These are phyloP conservation scores for Octomys mimax DNA, from an alignment of 2,797 vertebrate genomes.

Conservation along the genomic window DNA sequence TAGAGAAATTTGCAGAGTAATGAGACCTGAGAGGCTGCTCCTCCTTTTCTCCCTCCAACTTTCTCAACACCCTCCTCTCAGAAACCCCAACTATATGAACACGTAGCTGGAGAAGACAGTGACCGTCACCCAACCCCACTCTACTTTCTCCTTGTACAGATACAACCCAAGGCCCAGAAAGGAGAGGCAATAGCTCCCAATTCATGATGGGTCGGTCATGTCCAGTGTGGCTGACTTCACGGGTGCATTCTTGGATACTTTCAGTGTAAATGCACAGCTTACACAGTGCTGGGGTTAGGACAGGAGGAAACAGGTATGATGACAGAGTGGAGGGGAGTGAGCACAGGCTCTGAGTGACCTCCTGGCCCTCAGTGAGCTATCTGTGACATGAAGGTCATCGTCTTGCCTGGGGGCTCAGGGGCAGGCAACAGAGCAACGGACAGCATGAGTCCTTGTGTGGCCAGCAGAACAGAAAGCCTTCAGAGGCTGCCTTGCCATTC, in stretches of 20 bases:
- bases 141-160: neutral
- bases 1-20: neutral
- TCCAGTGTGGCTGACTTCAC: neutral
- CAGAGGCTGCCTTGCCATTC: neutral
- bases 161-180: neutral
- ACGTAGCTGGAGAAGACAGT: neutral
- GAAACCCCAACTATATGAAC: neutral
- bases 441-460: neutral
- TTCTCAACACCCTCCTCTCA: neutral
- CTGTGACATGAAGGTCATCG: neutral
- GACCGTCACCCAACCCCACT: neutral
- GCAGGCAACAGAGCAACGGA: neutral
- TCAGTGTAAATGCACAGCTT: neutral
- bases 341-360: neutral
- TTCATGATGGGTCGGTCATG: fast-evolving
- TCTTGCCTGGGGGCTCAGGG: neutral
- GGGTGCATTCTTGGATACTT: too few relatives aligned
- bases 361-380: neutral
- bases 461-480: neutral
- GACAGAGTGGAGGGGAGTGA: neutral
- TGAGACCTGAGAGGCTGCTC: neutral
- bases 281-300: too few relatives aligned
- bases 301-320: neutral
- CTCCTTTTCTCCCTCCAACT: neutral
- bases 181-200: neutral